phyloP scores from a whole-genome alignment of 2,113 vertebrate species.

The Tachysurus vachellii region DNA sequence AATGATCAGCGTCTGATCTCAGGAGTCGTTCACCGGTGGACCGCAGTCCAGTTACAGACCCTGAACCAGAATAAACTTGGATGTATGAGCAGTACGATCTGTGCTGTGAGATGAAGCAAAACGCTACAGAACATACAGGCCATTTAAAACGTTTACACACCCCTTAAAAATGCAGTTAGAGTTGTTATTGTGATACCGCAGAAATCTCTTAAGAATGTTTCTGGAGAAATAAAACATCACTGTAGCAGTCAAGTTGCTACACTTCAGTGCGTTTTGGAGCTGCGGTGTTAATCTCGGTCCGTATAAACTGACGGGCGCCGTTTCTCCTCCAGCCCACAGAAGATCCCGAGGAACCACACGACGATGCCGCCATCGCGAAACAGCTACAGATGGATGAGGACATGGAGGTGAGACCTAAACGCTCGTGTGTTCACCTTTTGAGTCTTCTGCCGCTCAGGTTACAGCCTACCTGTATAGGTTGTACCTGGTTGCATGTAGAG shows the following conservation, averaged over 20 bases:
- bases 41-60: too few species aligned
- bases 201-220: background rate
- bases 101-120: background rate
- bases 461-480: too few species aligned
- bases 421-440: background rate
- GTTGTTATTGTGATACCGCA: background rate
- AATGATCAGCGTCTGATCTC: background rate
- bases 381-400: constrained; percentile 90
- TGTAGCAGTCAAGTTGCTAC: background rate
- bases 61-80: background rate
- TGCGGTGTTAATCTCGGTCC: background rate
- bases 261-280: background rate
- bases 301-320: background rate
- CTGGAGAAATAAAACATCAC: background rate
- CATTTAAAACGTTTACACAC: background rate
- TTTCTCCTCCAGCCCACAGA: constrained; percentile 68
- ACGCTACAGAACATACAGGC: background rate
- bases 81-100: background rate
- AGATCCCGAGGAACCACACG: constrained; percentile 70
- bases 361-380: constrained; percentile 85
- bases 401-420: constrained; percentile 76
- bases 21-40: too few species aligned
- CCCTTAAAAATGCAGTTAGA: background rate
- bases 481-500: background rate
- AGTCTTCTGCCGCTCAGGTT: background rate